These are phyloP conservation scores for Sinohyriopsis cumingii DNA, from an alignment of 2,888 invertebrate species.

Conservation along the genomic window DNA sequence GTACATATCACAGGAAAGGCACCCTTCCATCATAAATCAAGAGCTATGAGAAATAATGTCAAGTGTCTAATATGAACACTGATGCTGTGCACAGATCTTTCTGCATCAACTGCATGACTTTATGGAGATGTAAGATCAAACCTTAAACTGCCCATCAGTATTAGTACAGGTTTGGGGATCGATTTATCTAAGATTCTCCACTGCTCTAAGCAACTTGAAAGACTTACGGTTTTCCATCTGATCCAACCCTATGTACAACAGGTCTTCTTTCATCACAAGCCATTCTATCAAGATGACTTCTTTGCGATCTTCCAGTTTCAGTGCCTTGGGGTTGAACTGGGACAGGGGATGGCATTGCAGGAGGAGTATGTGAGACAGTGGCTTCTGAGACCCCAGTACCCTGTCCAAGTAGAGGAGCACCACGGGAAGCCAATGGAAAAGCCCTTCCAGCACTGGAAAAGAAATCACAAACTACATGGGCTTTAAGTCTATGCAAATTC, in stretches of 20 bases:
- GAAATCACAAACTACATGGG: not conserved
- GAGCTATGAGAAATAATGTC: too few relatives aligned
- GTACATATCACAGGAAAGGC: too few relatives aligned
- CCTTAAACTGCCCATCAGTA: too few relatives aligned
- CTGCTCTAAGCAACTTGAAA: not conserved
- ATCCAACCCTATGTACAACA: slow-evolving; percentile 32
- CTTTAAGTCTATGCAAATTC: not conserved
- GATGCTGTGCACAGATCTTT: too few relatives aligned
- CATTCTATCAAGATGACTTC: slow-evolving; percentile 16
- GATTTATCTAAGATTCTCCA: not conserved
- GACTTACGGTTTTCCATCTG: slow-evolving; percentile 48
- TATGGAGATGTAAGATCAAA: too few relatives aligned
- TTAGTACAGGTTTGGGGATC: too few relatives aligned
- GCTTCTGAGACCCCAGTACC: slow-evolving; percentile 1
- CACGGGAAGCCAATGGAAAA: slow-evolving; percentile 1
- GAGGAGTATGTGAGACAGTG: slow-evolving; percentile 1
- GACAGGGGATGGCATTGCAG: slow-evolving; percentile 7
- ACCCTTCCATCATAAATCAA: too few relatives aligned
- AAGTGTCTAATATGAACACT: too few relatives aligned
- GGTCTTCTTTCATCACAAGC: slow-evolving; percentile 21
- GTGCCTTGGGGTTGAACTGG: slow-evolving; percentile 1
- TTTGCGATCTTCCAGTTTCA: slow-evolving; percentile 4
- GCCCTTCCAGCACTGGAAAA: slow-evolving; percentile 3
- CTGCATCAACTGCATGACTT: too few relatives aligned
- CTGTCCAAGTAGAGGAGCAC: not conserved